A percentile compares a stretch with the other conserved stretches of the same genome.
phyloP scores from a whole-genome alignment of 2,888 invertebrate genomes.

The Panopea generosa region DNA sequence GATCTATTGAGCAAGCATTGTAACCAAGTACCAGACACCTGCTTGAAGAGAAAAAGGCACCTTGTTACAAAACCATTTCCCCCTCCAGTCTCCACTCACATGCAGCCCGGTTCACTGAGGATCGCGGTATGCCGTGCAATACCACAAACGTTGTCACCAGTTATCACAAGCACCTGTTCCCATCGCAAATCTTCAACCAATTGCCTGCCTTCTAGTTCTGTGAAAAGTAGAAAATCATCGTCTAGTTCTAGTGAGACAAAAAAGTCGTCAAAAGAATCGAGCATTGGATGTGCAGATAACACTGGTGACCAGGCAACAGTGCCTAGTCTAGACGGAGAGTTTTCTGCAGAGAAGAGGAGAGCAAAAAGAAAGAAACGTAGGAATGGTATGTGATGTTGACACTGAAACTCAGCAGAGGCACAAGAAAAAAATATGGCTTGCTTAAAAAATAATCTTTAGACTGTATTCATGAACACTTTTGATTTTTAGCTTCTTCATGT shows the following conservation, averaged over 20 bases:
- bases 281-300: too few species aligned
- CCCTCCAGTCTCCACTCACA: constrained; percentile 4
- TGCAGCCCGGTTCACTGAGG: constrained; percentile 18
- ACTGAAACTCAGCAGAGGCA: too few species aligned
- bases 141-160: constrained; percentile 14
- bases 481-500: too few species aligned
- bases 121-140: constrained; percentile 31
- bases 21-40: constrained; percentile 64
- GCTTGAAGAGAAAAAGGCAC: constrained; percentile 64
- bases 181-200: not conserved
- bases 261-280: not conserved
- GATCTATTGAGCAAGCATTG: constrained; percentile 62
- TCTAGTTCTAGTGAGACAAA: constrained; percentile 16
- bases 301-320: too few species aligned
- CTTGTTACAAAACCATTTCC: constrained; percentile 61
- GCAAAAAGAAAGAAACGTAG: constrained; percentile 21
- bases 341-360: not conserved
- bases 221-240: constrained; percentile 34
- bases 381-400: constrained; percentile 5
- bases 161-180: constrained; percentile 28
- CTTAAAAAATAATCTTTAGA: too few species aligned
- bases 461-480: too few species aligned
- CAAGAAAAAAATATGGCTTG: too few species aligned
- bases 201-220: not conserved
- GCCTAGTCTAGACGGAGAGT: too few species aligned